Evolutionary conservation across 2,888 invertebrate genomes (phyloP).

Genomic region (Xylota sylvarum): DNA sequence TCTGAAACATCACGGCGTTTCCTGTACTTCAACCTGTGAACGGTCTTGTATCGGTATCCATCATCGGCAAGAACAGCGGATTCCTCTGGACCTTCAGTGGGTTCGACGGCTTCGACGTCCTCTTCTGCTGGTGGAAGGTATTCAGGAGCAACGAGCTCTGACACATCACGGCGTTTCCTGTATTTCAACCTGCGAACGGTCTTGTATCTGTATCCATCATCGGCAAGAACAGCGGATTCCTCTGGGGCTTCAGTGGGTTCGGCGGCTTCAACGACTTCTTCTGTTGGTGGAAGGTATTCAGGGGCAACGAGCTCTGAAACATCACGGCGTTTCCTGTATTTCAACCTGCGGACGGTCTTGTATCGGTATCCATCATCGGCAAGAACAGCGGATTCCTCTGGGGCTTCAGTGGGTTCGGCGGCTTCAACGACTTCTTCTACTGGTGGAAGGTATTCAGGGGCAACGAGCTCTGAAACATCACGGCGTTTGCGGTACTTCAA

Average conservation of each 20-base stretch:
- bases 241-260: conserved; percentile 37
- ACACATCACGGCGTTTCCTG: conserved; percentile 48
- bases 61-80: conserved; percentile 72
- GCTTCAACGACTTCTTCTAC: conserved; percentile 70
- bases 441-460: conserved; percentile 79
- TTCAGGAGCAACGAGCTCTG: conserved; percentile 69
- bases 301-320: conserved; percentile 49
- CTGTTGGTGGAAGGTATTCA: conserved; percentile 54
- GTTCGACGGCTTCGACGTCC: conserved; percentile 29
- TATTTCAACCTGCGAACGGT: conserved; percentile 59
- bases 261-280: conserved; percentile 45
- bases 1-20: conserved; percentile 50
- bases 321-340: conserved; percentile 58
- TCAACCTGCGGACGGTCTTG: conserved; percentile 63
- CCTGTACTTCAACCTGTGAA: conserved; percentile 54
- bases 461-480: conserved; percentile 48
- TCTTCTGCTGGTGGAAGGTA: conserved; percentile 79
- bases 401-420: conserved; percentile 63
- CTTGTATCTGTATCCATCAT: conserved; percentile 65
- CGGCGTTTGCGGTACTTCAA: conserved; percentile 53
- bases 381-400: conserved; percentile 64
- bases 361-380: conserved; percentile 65
- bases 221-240: conserved; percentile 33
- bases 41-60: conserved; percentile 62
- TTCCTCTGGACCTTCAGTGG: conserved; percentile 76